Evolutionary conservation across 1,140 invertebrate species (phyloP), one percentile per base, ranked within the genome.

Genomic region (Probaryconus sp.): DNA sequence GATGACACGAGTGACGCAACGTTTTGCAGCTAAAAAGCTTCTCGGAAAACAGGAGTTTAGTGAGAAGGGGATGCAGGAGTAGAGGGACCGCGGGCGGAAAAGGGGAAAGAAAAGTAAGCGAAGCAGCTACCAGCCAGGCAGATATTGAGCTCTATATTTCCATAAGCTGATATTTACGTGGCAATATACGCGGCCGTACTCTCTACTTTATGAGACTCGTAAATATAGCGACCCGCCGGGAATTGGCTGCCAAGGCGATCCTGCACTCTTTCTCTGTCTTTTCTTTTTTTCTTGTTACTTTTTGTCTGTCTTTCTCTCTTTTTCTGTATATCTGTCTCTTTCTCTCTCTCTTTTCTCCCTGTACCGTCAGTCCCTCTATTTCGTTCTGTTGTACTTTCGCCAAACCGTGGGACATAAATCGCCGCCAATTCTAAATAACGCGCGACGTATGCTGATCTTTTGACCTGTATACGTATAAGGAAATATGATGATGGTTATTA

Each of bases 91-190:
- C n/a, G n/a, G n/a, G n/a, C n/a, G n/a, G n/a, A 78, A 78, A 77
- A 67, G 80, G 79, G 82, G 77, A 78, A 83, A 84, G 78, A 76
- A 76, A 79, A 76, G 70, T 45, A 55, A 67, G 56, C 72, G 43
- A 80, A 77, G 75, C 76, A 76, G 70, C 53, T 43, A 69, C 33
- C 74, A 43, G 78, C 77, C 81, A 81, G 84, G 85, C 86, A 88
- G 85, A 88, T 88, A 88, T 89, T 88, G 88, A 88, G 88, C 88
- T 87, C 86, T 88, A 88, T 87, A 88, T 88, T 88, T 88, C 87
- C 87, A 88, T 89, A 89, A 88, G 87, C 84, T 88, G 83, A 87
- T 87, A 88, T 89, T 89, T 88, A 88, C 87, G 85, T 80, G 85
- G 86, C 85, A 86, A 87, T 88, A 88, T 87, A 88, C 85, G 83